phyloP scores from a whole-genome alignment of 2,113 vertebrate species.

The Percina caprodes region DNA sequence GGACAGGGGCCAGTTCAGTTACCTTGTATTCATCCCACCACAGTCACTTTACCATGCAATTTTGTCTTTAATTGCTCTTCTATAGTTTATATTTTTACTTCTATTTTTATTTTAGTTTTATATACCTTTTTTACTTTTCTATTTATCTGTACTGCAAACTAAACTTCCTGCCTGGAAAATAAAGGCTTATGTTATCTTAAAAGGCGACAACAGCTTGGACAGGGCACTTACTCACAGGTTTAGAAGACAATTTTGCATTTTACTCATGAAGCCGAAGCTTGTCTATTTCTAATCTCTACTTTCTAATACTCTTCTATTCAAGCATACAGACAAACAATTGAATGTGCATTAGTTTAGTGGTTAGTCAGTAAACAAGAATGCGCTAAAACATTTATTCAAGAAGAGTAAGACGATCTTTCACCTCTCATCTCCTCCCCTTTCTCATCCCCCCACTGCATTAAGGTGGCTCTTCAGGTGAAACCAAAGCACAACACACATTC shows the following conservation, averaged over 20 bases:
- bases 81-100: neutral
- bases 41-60: neutral
- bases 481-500: constrained; percentile 18
- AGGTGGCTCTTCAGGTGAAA: constrained; percentile 23
- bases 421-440: neutral
- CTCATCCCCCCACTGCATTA: neutral
- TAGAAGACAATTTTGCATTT: neutral
- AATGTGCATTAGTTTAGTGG: neutral
- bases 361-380: neutral
- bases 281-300: neutral
- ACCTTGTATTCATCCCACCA: neutral
- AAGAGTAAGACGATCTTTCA: neutral
- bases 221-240: neutral
- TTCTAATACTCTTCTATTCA: neutral
- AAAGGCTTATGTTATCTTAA: neutral
- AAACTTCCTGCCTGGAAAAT: neutral
- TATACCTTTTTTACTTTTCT: neutral
- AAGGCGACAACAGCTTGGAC: neutral
- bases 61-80: neutral
- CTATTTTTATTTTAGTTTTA: neutral
- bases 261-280: neutral
- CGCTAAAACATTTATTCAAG: constrained; percentile 7
- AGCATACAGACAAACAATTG: neutral
- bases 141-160: neutral
- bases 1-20: neutral